These are phyloP conservation scores for Aphidius gifuensis DNA, from an alignment of 1,140 invertebrate genomes.

Conservation along the genomic window DNA sequence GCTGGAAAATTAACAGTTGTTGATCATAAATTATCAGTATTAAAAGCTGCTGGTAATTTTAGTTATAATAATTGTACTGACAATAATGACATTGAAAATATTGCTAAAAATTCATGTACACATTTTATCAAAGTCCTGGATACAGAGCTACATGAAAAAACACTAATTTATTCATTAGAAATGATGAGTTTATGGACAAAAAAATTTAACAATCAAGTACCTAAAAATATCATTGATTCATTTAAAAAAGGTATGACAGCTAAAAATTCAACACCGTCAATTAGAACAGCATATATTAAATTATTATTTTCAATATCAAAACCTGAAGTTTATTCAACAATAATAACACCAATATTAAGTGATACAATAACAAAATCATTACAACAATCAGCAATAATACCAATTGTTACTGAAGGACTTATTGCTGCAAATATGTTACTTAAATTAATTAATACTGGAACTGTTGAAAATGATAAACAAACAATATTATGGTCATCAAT, in stretches of 20 bases:
- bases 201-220: constrained; percentile 66
- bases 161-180: constrained; percentile 75
- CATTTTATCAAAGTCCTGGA: constrained; percentile 79
- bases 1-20: constrained; percentile 88
- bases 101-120: constrained; percentile 64
- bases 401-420: constrained; percentile 75
- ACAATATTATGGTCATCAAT: constrained; percentile 66
- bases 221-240: constrained; percentile 69
- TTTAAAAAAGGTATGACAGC: constrained; percentile 77
- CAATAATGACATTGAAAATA: constrained; percentile 57
- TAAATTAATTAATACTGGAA: constrained; percentile 59
- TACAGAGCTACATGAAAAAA: constrained; percentile 90
- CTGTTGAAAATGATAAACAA: constrained; percentile 58
- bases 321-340: constrained; percentile 31
- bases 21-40: constrained; percentile 84
- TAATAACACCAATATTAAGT: constrained; percentile 41
- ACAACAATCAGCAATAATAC: constrained; percentile 54
- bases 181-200: constrained; percentile 77
- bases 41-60: constrained; percentile 80
- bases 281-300: constrained; percentile 70
- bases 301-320: constrained; percentile 35
- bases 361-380: constrained; percentile 45
- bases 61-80: constrained; percentile 67
- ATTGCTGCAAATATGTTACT: constrained; percentile 72
- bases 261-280: constrained; percentile 75